phyloP scores from a whole-genome alignment of 35 echinoderm and acorn worm species.

The Acanthaster planci region DNA sequence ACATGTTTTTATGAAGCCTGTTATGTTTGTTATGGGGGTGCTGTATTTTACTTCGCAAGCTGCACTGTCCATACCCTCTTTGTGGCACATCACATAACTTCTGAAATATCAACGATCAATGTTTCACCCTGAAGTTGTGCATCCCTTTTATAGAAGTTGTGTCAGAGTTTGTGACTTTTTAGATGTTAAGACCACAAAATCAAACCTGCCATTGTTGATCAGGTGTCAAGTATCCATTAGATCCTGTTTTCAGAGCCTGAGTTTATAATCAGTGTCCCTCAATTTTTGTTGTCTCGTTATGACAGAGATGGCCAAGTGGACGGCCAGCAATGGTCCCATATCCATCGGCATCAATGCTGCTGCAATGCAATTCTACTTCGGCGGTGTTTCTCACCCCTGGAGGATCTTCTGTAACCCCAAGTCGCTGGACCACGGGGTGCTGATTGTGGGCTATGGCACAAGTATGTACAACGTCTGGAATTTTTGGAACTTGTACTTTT shows the following conservation, averaged over 20 bases:
- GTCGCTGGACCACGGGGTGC: conserved; percentile 81
- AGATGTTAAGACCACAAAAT: background rate
- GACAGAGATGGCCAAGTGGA: conserved; percentile 81
- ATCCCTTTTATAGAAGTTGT: too few relatives aligned
- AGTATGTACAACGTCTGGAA: conserved; percentile 80
- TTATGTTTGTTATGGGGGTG: too few relatives aligned
- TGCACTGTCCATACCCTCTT: too few relatives aligned
- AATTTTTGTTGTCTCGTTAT: background rate
- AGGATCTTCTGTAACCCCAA: conserved; percentile 79
- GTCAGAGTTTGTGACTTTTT: too few relatives aligned
- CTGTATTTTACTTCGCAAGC: too few relatives aligned
- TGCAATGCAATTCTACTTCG: conserved; percentile 93
- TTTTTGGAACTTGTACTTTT: too few relatives aligned
- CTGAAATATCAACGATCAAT: too few relatives aligned
- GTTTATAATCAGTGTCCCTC: background rate
- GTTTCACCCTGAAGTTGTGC: too few relatives aligned
- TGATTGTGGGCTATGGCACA: conserved; percentile 87
- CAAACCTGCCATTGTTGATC: too few relatives aligned
- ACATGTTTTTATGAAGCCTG: too few relatives aligned
- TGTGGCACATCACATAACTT: too few relatives aligned
- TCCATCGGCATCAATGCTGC: conserved; percentile 93
- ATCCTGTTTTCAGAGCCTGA: background rate
- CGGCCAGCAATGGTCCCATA: conserved; percentile 78
- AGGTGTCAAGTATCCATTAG: too few relatives aligned
- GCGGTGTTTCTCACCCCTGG: conserved; percentile 83